These are phyloP conservation scores for Callipepla squamata DNA, from an alignment of 2,113 vertebrate species.

Conservation along the genomic window DNA sequence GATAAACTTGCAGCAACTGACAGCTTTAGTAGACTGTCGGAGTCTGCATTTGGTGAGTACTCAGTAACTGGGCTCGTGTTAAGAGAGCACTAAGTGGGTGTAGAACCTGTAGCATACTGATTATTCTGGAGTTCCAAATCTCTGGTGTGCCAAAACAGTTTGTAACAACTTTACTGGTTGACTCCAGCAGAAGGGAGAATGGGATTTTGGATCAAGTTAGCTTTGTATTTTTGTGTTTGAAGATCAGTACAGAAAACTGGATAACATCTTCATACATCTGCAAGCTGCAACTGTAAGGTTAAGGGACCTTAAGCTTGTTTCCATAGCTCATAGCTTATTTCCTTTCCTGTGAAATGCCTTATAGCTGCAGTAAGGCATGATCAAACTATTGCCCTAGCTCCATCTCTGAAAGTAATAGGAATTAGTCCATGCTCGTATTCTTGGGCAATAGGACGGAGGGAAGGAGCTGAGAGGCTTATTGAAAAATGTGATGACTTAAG, in stretches of 20 bases:
- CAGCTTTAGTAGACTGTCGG: slow-evolving; percentile 95
- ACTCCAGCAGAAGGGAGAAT: not conserved
- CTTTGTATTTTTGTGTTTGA: not conserved
- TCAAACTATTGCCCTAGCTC: not conserved
- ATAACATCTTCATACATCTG: not conserved
- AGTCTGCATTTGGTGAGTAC: slow-evolving; percentile 95
- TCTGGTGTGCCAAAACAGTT: not conserved
- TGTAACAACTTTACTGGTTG: not conserved
- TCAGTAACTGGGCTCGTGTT: not conserved
- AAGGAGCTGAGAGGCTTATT: not conserved
- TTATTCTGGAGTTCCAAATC: not conserved
- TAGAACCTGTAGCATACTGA: not conserved
- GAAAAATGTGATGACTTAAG: not conserved
- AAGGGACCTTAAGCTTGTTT: not conserved
- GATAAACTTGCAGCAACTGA: slow-evolving; percentile 94
- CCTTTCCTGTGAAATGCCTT: not conserved
- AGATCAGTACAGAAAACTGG: not conserved
- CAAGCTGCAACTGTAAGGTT: not conserved
- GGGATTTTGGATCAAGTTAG: not conserved
- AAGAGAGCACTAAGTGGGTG: not conserved
- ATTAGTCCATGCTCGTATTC: not conserved
- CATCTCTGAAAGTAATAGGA: not conserved
- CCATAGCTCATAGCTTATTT: not conserved
- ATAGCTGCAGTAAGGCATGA: not conserved
- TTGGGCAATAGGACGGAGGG: not conserved